A percentile compares a stretch with the other conserved stretches of the same genome.
Evolutionary conservation across 1,140 invertebrate species (phyloP).

Genomic region (Paramacrobiotus metropolitanus): DNA sequence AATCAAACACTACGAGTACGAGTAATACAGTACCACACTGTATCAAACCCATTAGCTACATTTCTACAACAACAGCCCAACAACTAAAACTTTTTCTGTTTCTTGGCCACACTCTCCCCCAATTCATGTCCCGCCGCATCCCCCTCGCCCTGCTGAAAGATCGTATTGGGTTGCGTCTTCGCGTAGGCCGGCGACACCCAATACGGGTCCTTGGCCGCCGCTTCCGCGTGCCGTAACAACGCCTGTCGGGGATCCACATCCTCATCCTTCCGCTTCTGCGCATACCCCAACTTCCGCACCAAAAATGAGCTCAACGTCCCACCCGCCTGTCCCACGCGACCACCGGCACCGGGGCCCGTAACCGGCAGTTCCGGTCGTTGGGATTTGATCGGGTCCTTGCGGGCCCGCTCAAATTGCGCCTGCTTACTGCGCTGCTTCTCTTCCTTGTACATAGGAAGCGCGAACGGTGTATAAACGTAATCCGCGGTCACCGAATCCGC

Average conservation of each 20-base stretch:
- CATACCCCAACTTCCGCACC: slow-evolving; percentile 73
- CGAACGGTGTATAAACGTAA: slow-evolving; percentile 38
- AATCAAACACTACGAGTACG: no score
- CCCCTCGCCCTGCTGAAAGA: slow-evolving; percentile 16
- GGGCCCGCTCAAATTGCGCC: slow-evolving; percentile 72
- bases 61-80: no score
- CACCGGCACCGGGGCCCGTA: slow-evolving; percentile 46
- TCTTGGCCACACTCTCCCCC: no score
- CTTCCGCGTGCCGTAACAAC: slow-evolving; percentile 86
- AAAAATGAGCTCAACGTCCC: slow-evolving; percentile 91
- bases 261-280: slow-evolving; percentile 64
- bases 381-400: slow-evolving; percentile 74
- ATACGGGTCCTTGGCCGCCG: slow-evolving; percentile 85
- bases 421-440: slow-evolving; percentile 64
- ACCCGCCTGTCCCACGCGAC: slow-evolving; percentile 77
- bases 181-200: slow-evolving; percentile 79
- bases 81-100: no score
- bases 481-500: neutral
- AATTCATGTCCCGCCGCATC: slow-evolving; percentile 9
- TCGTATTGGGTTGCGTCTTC: slow-evolving; percentile 27
- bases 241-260: slow-evolving; percentile 89
- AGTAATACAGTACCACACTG: no score
- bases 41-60: no score
- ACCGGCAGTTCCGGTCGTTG: slow-evolving; percentile 81
- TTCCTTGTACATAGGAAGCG: slow-evolving; percentile 78